These are phyloP conservation scores for Lacanobia wlatinum DNA, from an alignment of 2,888 invertebrate genomes.

Conservation along the genomic window DNA sequence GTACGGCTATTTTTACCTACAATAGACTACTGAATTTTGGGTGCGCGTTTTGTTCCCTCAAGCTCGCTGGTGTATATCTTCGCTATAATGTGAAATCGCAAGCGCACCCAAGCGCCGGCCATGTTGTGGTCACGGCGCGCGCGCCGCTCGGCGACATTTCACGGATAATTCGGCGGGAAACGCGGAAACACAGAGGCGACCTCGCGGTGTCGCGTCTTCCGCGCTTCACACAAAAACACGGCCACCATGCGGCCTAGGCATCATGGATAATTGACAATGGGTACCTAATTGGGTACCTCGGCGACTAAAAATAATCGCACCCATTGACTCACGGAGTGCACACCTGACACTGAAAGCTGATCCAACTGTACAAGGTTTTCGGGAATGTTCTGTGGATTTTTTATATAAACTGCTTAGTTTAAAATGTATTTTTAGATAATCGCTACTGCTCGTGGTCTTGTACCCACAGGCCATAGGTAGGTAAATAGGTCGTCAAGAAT, in stretches of 20 bases:
- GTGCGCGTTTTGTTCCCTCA: too few species aligned
- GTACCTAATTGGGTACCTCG: slow-evolving; percentile 48
- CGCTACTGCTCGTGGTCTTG: background rate
- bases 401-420: background rate
- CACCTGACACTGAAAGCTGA: background rate
- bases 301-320: slow-evolving; percentile 53
- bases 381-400: background rate
- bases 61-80: too few species aligned
- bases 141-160: slow-evolving; percentile 69
- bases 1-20: too few species aligned
- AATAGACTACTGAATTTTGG: too few species aligned
- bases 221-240: slow-evolving; percentile 72
- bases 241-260: slow-evolving; percentile 64
- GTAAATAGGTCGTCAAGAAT: too few species aligned
- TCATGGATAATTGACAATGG: slow-evolving; percentile 68
- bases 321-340: too few species aligned
- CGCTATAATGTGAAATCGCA: slow-evolving; percentile 55
- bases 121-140: slow-evolving; percentile 67
- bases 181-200: slow-evolving; percentile 74
- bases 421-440: slow-evolving; percentile 13
- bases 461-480: background rate
- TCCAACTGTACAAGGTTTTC: background rate
- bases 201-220: slow-evolving; percentile 77
- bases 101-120: slow-evolving; percentile 68
- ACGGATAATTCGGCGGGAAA: slow-evolving; percentile 75